Percentiles rank a stretch among this genome's conserved stretches.
phyloP scores from a whole-genome alignment of 2,113 vertebrate species.

The Silurus meridionalis region DNA sequence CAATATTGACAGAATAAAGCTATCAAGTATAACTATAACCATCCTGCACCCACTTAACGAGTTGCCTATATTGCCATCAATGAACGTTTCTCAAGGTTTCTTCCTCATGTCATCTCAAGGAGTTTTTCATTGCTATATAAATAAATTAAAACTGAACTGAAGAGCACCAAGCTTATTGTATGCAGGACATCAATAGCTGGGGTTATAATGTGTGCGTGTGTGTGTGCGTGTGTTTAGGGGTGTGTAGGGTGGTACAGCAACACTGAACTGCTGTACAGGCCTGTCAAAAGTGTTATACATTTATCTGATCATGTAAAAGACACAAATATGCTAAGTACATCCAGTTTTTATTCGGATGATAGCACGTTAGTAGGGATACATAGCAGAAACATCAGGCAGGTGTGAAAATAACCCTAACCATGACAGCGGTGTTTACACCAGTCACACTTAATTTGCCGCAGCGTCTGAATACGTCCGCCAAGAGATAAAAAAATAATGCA shows the following conservation, averaged over 20 bases:
- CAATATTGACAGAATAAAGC: not conserved
- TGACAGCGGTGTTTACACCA: constrained; percentile 42
- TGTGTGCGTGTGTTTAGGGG: not conserved
- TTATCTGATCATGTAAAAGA: constrained; percentile 1
- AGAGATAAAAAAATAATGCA: constrained; percentile 40
- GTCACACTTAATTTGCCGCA: constrained; percentile 55
- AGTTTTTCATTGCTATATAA: not conserved
- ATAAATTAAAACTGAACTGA: not conserved
- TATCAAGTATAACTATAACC: not conserved
- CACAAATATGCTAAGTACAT: not conserved
- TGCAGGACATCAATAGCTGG: not conserved
- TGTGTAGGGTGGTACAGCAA: not conserved
- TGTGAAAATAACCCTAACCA: constrained; percentile 40
- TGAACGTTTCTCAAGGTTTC: not conserved
- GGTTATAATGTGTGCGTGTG: not conserved
- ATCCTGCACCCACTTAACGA: not conserved
- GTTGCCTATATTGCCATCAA: not conserved
- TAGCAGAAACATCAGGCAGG: constrained; percentile 23
- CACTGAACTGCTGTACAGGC: not conserved
- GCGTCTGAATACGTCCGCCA: constrained; percentile 28
- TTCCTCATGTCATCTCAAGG: not conserved
- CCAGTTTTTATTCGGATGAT: constrained; percentile 48
- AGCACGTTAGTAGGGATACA: constrained; percentile 46
- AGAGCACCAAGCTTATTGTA: not conserved
- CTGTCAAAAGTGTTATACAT: not conserved